Evolutionary conservation across 2,797 vertebrate species (phyloP).

Genomic region (Poeciliopsis paucimaculata): DNA sequence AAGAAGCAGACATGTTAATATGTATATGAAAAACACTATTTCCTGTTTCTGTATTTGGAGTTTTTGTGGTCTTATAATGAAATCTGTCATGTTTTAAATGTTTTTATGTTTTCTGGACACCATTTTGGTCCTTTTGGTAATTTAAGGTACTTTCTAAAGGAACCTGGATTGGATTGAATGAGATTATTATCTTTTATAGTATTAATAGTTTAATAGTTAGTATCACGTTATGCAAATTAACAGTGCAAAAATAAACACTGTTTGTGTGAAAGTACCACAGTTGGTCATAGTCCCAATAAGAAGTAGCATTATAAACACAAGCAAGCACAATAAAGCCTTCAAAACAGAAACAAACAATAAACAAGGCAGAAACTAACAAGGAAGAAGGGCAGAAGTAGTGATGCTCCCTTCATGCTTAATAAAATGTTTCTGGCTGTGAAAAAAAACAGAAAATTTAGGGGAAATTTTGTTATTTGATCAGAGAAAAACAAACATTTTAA

Average conservation of each 20-base stretch:
- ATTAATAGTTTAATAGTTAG: neutral
- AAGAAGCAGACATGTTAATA: neutral
- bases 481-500: constrained; percentile 51
- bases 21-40: neutral
- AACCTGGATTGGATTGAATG: too few species aligned
- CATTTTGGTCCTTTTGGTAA: too few species aligned
- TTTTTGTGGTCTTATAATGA: too few species aligned
- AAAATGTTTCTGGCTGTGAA: neutral
- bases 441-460: constrained; percentile 13
- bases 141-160: too few species aligned
- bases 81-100: too few species aligned
- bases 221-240: neutral
- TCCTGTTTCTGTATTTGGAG: too few species aligned
- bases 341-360: neutral
- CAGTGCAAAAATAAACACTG: neutral
- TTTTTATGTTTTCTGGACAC: too few species aligned
- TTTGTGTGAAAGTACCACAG: neutral
- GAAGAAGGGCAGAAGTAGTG: too few species aligned
- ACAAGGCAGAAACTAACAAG: neutral
- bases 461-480: constrained; percentile 56
- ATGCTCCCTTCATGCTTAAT: too few species aligned
- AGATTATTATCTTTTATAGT: neutral
- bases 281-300: neutral
- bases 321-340: neutral
- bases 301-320: neutral